These are phyloP conservation scores for Cataglyphis hispanica DNA, from an alignment of 1,140 invertebrate genomes.

Conservation along the genomic window DNA sequence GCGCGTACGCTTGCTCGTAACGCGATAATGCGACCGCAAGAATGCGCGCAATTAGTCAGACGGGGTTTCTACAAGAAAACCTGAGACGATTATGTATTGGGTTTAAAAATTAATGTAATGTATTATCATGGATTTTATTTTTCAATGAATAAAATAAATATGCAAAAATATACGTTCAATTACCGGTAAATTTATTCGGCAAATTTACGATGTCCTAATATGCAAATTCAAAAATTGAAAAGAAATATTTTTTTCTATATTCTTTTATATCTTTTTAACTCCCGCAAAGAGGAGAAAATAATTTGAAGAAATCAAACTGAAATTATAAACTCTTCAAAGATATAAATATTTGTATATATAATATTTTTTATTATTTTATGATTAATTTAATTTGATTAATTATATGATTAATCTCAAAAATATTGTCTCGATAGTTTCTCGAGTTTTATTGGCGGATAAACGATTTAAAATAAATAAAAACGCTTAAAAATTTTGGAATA, in stretches of 20 bases:
- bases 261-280: neutral
- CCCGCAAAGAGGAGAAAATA: too few species aligned
- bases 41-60: conserved; percentile 44
- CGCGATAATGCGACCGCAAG: conserved; percentile 24
- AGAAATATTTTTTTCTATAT: neutral
- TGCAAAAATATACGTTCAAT: neutral
- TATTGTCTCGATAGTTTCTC: neutral
- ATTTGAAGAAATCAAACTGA: neutral
- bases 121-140: neutral
- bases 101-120: conserved; percentile 17
- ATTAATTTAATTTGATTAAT: too few species aligned
- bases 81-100: neutral
- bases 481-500: conserved; percentile 22
- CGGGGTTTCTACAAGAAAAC: conserved; percentile 16
- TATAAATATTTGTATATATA: neutral
- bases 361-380: neutral
- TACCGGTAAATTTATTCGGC: neutral
- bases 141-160: neutral
- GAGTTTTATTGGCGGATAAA: too few species aligned
- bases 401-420: too few species aligned
- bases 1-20: conserved; percentile 43
- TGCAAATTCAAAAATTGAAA: neutral
- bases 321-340: neutral
- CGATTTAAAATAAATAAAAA: conserved; percentile 66
- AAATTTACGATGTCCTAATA: neutral